Percentiles rank a stretch among this genome's conserved stretches.
phyloP scores from a whole-genome alignment of 2,113 vertebrate genomes.

The Orientallactaga bullata region DNA sequence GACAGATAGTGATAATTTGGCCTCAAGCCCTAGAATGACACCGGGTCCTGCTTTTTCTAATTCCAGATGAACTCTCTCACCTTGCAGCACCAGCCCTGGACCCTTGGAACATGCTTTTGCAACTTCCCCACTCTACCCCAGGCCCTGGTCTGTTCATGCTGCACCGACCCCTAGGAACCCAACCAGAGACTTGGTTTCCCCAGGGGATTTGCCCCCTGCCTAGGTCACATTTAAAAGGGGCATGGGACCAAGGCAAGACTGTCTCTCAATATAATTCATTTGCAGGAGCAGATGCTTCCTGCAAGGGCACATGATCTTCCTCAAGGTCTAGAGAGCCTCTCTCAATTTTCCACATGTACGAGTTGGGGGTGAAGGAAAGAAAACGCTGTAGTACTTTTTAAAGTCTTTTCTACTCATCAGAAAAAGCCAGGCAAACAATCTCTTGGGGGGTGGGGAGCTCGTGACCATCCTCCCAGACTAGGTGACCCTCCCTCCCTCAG shows the following conservation, averaged over 20 bases:
- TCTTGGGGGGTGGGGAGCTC: no score
- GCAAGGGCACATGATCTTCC: neutral
- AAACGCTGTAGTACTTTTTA: neutral
- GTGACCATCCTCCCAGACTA: neutral
- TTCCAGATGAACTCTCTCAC: neutral
- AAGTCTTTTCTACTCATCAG: neutral
- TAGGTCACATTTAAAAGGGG: no score
- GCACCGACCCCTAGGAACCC: fast-evolving
- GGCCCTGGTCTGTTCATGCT: neutral
- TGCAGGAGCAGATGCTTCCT: neutral
- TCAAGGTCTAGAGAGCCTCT: neutral
- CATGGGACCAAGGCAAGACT: neutral
- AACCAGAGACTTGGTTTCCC: fast-evolving
- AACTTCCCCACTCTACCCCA: neutral
- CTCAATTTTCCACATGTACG: no score
- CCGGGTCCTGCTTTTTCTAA: neutral
- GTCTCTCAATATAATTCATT: neutral
- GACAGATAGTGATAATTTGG: neutral
- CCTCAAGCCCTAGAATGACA: neutral
- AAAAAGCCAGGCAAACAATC: neutral
- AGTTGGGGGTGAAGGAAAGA: neutral
- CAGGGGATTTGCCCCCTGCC: no score
- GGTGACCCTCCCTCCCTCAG: neutral
- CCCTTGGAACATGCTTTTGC: neutral
- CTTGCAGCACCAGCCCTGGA: neutral